A percentile compares a stretch with the other conserved stretches of the same genome.
Conservation (phyloP, 2,888 invertebrate genomes). For the Nezara viridula region DNA sequence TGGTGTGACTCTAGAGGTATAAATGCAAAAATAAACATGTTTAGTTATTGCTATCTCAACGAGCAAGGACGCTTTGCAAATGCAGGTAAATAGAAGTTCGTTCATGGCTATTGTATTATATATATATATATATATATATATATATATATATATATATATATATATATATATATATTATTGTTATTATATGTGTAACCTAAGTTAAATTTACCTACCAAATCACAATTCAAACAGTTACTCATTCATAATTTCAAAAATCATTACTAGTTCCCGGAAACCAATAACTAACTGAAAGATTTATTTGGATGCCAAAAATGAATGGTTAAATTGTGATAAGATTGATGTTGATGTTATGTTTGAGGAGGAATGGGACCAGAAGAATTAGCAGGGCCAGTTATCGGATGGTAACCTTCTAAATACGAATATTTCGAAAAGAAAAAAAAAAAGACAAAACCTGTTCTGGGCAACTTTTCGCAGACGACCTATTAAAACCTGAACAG, state of each 20-base stretch:
- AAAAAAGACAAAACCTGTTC: not conserved
- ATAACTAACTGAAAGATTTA: not conserved
- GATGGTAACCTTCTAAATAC: not conserved
- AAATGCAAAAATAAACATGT: not conserved
- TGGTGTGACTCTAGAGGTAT: not conserved
- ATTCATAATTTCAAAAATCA: not conserved
- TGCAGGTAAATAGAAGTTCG: not conserved
- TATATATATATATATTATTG: too few species aligned
- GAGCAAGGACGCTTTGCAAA: not conserved
- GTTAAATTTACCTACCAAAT: too few species aligned
- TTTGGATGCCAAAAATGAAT: not conserved
- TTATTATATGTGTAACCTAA: too few species aligned
- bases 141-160: too few species aligned
- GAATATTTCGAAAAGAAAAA: constrained; percentile 12
- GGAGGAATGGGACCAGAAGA: not conserved
- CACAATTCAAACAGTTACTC: too few species aligned
- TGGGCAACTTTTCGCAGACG: not conserved
- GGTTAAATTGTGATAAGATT: not conserved
- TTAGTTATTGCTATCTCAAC: not conserved
- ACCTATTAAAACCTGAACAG: constrained; percentile 27
- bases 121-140: too few species aligned
- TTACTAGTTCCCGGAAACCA: not conserved
- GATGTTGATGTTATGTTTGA: not conserved
- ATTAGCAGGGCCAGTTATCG: not conserved
- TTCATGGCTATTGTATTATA: not conserved